A percentile compares a stretch with the other conserved stretches of the same genome.
Conservation (phyloP, 2,888 invertebrate species). For the Microplitis manilae region DNA sequence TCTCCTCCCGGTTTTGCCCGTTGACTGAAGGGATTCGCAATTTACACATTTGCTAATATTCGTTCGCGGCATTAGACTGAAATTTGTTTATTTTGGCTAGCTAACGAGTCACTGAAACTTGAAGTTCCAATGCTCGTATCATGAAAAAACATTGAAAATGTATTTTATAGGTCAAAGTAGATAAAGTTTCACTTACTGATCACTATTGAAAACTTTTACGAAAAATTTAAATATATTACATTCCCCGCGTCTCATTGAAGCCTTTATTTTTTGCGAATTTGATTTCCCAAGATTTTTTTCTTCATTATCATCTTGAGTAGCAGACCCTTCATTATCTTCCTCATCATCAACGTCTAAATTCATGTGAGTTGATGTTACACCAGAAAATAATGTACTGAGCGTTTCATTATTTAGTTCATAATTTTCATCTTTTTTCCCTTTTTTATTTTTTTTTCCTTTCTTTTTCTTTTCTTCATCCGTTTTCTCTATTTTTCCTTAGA, state of each 20-base stretch:
- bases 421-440: slow-evolving; percentile 64
- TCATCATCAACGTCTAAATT: slow-evolving; percentile 58
- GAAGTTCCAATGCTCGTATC: no score
- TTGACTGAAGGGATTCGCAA: no score
- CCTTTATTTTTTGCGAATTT: slow-evolving; percentile 54
- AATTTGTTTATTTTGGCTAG: no score
- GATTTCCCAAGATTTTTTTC: slow-evolving; percentile 48
- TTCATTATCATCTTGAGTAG: slow-evolving; percentile 62
- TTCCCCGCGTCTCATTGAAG: slow-evolving; percentile 57
- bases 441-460: slow-evolving; percentile 62
- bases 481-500: slow-evolving; percentile 56
- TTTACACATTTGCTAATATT: no score
- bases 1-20: no score
- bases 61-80: no score
- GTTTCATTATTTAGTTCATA: slow-evolving; percentile 51
- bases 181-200: no score
- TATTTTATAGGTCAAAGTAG: no score
- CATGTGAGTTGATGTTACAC: slow-evolving; percentile 51
- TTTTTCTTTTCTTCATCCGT: slow-evolving; percentile 60
- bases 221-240: slow-evolving; percentile 35
- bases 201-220: slow-evolving; percentile 45
- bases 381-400: slow-evolving; percentile 49
- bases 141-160: no score
- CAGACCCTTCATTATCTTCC: slow-evolving; percentile 59
- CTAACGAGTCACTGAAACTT: no score